A percentile compares a stretch with the other conserved stretches of the same genome.
These are phyloP conservation scores for Orthonyx spaldingii DNA, from an alignment of 2,113 vertebrate species.

Conservation along the genomic window DNA sequence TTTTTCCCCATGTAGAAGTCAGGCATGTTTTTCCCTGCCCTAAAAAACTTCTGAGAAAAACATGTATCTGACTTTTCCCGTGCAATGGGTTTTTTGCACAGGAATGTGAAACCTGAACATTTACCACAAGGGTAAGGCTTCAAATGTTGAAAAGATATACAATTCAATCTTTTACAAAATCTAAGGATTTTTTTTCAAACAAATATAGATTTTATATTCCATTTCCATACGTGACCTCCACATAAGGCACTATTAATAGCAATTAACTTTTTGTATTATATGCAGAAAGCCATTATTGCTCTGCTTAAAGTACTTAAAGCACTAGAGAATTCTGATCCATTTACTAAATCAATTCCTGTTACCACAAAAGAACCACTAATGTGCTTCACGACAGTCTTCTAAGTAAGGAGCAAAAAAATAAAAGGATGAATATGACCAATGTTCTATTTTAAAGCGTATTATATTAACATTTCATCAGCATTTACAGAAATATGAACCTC, in stretches of 20 bases:
- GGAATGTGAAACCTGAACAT: background rate
- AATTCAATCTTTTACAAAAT: background rate
- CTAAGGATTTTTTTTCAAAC: background rate
- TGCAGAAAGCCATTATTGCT: slow-evolving; percentile 49
- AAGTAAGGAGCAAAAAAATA: background rate
- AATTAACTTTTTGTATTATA: slow-evolving; percentile 50
- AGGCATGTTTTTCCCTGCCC: background rate
- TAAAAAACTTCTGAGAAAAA: background rate
- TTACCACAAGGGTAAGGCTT: background rate
- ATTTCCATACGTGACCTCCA: slow-evolving; percentile 28
- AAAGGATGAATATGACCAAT: background rate
- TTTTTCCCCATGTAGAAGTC: background rate
- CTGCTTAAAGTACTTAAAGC: slow-evolving; percentile 43
- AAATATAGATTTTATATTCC: background rate
- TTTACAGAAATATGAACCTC: slow-evolving; percentile 21
- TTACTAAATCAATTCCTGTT: slow-evolving; percentile 41
- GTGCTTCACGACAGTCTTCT: background rate
- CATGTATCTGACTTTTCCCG: background rate
- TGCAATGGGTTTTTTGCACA: background rate
- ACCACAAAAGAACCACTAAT: slow-evolving; percentile 44
- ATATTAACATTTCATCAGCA: slow-evolving; percentile 52
- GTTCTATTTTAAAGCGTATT: slow-evolving; percentile 39
- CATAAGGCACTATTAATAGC: slow-evolving; percentile 33
- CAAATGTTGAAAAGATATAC: background rate
- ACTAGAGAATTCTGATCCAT: slow-evolving; percentile 42